Conservation (phyloP, 2,888 invertebrate genomes). For the Leistus spinibarbis region DNA sequence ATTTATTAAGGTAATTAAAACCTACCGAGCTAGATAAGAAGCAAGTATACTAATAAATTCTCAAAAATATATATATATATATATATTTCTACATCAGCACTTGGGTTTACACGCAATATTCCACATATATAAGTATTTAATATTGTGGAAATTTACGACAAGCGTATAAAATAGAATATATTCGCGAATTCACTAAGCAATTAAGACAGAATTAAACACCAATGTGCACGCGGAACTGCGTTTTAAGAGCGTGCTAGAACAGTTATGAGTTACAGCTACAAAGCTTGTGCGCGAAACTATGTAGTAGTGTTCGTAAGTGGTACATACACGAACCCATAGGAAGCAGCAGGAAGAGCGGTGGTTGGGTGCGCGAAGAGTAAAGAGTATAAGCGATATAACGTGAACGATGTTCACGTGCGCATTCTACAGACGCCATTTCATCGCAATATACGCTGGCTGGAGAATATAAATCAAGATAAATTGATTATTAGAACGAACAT, state of each 20-base stretch:
- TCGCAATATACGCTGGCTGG: conserved; percentile 19
- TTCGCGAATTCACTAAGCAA: conserved; percentile 26
- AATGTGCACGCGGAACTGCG: conserved; percentile 32
- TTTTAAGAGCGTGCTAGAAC: conserved; percentile 26
- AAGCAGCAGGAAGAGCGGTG: neutral
- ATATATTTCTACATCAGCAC: neutral
- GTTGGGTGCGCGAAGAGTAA: neutral
- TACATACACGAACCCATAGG: neutral
- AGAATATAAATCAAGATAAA: conserved; percentile 37
- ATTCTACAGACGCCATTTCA: conserved; percentile 4
- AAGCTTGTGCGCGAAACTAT: neutral
- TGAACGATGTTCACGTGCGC: conserved; percentile 3
- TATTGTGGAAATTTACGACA: conserved; percentile 22
- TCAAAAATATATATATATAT: neutral
- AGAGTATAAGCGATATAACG: neutral
- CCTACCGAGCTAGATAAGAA: neutral
- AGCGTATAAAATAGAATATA: conserved; percentile 31
- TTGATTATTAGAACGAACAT: conserved; percentile 37
- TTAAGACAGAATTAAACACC: conserved; percentile 35
- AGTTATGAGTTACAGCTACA: conserved; percentile 29
- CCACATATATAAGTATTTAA: neutral
- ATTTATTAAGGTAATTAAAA: neutral
- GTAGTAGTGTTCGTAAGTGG: neutral
- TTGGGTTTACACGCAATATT: neutral
- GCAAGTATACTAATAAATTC: neutral